Base-by-base conservation (phyloP, 2,113 vertebrate species). In the Menura novaehollandiae region DNA sequence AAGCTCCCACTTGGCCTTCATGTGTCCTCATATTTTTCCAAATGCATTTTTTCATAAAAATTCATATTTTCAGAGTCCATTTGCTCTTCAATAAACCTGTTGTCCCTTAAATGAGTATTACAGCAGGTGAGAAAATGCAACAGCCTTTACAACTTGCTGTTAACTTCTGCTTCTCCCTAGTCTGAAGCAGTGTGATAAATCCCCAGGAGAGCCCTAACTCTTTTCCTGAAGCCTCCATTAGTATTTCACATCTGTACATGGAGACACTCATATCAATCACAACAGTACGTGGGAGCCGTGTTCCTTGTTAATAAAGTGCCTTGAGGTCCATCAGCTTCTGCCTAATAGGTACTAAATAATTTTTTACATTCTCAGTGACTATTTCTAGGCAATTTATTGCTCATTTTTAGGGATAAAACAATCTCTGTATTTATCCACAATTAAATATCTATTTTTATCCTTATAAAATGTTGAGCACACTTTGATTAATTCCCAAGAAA, bases 271-370 rank as follows among this genome's bases (percentile, higher is more conserved):
- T 67, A 97, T 89, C 84, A 87, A 91, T 94, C 94, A 94, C 80
- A 89, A 49, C 76, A 56, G 47, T 78, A 11, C 1, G 9, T n/a
- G 80, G 56, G 37, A 89, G 56, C 73, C 12, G 15, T 43, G 78
- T 63, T 94, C 77, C 86, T 67, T 59, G 77, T 85, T 95, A 85
- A 95, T 89, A 91, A 91, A 95, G 89, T 79, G 49, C 44, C 49
- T 92, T 63, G 41, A 89, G 73, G 81, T 89, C 81, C 81, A 91
- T 82, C 87, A 95, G 91, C 49, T 85, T 64, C 94, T 90, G 43
- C 75, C 44, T 85, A 84, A 94, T 44, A 87, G 84, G 52, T 87
- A 74, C 71, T 87, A 81, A 89, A 72, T 74, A 87, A 35, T 84
- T 95, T 81, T 81, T 77, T 58, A 69, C 39, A 37, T 35, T 94